Percentiles rank a stretch among this genome's conserved stretches.
Conservation (phyloP, 2,888 invertebrate species). For the Drosophila basisetae region DNA sequence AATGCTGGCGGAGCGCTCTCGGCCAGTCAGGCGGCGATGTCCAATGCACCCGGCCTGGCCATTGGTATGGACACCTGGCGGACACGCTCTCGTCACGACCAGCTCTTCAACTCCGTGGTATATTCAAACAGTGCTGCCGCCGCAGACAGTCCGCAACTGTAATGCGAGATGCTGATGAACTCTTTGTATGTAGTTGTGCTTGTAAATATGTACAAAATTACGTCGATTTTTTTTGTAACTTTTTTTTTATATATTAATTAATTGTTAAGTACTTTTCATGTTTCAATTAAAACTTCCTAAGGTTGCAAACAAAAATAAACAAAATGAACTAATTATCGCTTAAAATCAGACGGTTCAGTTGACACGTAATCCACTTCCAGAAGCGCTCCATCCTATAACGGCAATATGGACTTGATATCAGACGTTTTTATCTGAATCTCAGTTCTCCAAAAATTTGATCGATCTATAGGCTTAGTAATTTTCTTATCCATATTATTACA, state of each 20-base stretch:
- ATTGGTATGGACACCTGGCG: conserved; percentile 58
- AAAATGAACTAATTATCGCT: conserved; percentile 13
- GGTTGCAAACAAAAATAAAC: conserved; percentile 54
- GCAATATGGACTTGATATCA: not conserved
- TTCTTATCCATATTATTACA: too few relatives aligned
- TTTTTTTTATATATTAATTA: conserved; percentile 39
- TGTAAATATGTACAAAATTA: conserved; percentile 57
- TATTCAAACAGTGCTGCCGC: conserved; percentile 51
- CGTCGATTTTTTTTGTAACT: conserved; percentile 36
- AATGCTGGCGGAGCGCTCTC: conserved; percentile 39
- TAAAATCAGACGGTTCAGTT: not conserved
- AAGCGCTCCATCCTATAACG: not conserved
- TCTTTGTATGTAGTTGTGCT: not conserved
- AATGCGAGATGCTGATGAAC: not conserved
- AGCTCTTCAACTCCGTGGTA: conserved; percentile 57
- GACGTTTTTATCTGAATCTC: too few relatives aligned
- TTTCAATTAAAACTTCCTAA: conserved; percentile 64
- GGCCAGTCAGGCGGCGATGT: conserved; percentile 50
- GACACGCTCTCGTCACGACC: conserved; percentile 57
- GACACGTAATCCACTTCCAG: too few relatives aligned
- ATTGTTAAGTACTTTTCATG: conserved; percentile 49
- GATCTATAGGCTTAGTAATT: too few relatives aligned
- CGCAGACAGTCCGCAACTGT: conserved; percentile 63
- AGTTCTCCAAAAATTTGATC: too few relatives aligned
- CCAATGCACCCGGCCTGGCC: conserved; percentile 35